Evolutionary conservation across 1,140 invertebrate species (phyloP), one percentile per base, ranked within the genome.

Genomic region (Heterodera carotae): DNA sequence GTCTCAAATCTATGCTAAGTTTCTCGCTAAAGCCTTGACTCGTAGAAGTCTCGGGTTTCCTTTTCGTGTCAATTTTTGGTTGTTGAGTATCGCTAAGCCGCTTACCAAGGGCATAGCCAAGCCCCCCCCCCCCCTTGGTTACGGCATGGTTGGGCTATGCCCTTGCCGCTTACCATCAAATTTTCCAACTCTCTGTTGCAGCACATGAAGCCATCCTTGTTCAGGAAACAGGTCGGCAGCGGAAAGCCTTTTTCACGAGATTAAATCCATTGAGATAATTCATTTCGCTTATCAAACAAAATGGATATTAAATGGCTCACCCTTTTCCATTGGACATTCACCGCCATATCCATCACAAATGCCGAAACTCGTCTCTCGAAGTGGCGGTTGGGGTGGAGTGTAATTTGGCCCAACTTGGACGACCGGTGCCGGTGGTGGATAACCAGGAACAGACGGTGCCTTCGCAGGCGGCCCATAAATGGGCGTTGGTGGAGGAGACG

Each of bases 131-230:
- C 39, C 39, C 39, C 39, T 1, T 12, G 3, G n/a, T n/a, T n/a
- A n/a, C n/a, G n/a, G 15, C n/a, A n/a, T n/a, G n/a, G n/a, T n/a
- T n/a, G n/a, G n/a, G n/a, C n/a, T n/a, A n/a, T n/a, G n/a, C n/a
- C 39, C 7, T 12, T 43, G 39, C 15, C 39, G 7, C 5, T 22
- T 56, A 56, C 83, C 81, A 82, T 84, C n/a, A 82, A 33, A 53
- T 82, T 76, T 53, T 82, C 81, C 48, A 82, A 53, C 62, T 82
- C 82, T 36, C 77, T 82, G 56, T 72, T 75, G 43, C 81, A 82
- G 34, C 81, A 82, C 81, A 82, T 84, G 83, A 82, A 82, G 10
- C 81, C 81, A 36, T 82, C 81, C 36, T 59, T 69, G 68, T 82
- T 83, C 12, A 84, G 53, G 34, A 82, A 82, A 64, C 81, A 82